Evolutionary conservation across 2,113 vertebrate species (phyloP), one percentile per base, ranked within the genome.

Genomic region (Leucopsar rothschildi): DNA sequence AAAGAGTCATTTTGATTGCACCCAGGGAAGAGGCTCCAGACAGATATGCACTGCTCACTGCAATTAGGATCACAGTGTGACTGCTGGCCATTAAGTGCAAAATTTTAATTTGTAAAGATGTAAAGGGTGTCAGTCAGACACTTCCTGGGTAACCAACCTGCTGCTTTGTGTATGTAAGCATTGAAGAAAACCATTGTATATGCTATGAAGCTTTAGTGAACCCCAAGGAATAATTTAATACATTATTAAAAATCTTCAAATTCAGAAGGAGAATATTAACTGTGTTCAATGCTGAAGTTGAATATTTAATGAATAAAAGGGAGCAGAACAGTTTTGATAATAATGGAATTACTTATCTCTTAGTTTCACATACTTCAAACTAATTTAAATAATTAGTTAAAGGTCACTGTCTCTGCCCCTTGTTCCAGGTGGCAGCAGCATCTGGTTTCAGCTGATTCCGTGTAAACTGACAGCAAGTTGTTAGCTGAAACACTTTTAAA

Each of bases 141-240:
- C 44, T 88, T 68, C 29, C 71, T n/a, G 64, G 42, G 55, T 40
- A 87, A 77, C 13, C 10, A 4, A 21, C 3, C 4, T 15, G 29
- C 75, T 92, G 75, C 33, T 90, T 50, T 59, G 39, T 57, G 81
- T 44, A 55, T 63, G 57, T 0, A 8, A 68, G 66, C 27, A 16
- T 1, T 47, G 79, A 76, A 60, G 60, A 68, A 86, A 94, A 18
- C 14, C 45, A 27, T 65, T 72, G 56, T 75, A 45, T 27, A 3
- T 60, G 72, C 25, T 25, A 24, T 8, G 69, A 79, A 87, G 27
- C 73, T 72, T 64, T 82, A 61, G 78, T 53, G 50, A 77, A 33
- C 76, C 76, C 77, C 35, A 81, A 93, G 90, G 93, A 94, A 90
- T 92, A 82, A 89, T 86, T 84, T 76, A 65, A 96, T 92, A 35